phyloP scores from a whole-genome alignment of 2,888 invertebrate genomes.

The Melanostoma scalare region DNA sequence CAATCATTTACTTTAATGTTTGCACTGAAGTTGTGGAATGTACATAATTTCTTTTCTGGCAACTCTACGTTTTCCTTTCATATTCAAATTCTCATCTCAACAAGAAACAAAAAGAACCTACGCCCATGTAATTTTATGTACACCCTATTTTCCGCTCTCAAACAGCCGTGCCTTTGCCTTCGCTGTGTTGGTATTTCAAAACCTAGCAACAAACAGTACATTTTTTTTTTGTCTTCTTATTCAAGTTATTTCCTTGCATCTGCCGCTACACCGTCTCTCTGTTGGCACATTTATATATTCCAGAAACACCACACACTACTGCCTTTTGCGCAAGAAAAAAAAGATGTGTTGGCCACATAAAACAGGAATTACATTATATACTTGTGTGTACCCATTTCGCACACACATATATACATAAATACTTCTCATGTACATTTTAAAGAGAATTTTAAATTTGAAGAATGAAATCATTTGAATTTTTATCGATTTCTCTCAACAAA shows the following conservation, averaged over 20 bases:
- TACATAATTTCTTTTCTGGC: neutral
- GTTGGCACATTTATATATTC: no score
- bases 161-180: conserved; percentile 6
- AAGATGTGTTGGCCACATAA: no score
- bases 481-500: neutral
- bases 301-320: no score
- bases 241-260: no score
- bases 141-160: conserved; percentile 42
- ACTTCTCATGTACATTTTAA: no score
- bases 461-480: conserved; percentile 17
- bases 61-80: neutral
- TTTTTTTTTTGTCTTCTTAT: no score
- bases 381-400: no score
- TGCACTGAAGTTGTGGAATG: neutral
- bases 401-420: neutral
- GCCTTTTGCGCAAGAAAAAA: no score
- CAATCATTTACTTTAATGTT: no score
- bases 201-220: no score
- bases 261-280: no score
- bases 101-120: conserved; percentile 29
- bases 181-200: conserved; percentile 7
- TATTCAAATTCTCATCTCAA: neutral
- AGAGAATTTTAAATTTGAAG: neutral
- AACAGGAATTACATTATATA: no score
- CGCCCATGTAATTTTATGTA: conserved; percentile 56